These are phyloP conservation scores for Heloderma charlesbogerti DNA, from an alignment of 2,113 vertebrate genomes.

Conservation along the genomic window DNA sequence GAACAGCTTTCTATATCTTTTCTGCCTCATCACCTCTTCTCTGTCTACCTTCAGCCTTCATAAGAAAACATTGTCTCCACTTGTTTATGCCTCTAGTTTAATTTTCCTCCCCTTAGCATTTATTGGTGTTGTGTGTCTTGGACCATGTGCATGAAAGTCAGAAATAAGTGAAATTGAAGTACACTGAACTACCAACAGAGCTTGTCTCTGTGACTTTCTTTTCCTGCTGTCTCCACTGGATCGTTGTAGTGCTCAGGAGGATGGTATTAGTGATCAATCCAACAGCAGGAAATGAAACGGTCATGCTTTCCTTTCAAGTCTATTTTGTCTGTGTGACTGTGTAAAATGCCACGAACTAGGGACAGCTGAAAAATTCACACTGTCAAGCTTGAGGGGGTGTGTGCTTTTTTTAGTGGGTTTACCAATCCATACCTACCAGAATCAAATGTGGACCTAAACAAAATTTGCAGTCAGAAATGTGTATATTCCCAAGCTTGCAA, in stretches of 20 bases:
- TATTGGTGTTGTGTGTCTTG: conserved; percentile 62
- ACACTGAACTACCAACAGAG: conserved; percentile 34
- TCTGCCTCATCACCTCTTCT: conserved; percentile 48
- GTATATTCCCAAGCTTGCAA: no score
- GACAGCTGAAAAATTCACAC: no score
- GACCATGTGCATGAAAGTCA: conserved; percentile 41
- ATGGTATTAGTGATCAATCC: neutral
- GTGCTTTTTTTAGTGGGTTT: no score
- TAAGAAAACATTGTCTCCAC: conserved; percentile 55
- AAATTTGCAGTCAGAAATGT: no score
- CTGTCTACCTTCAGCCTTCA: conserved; percentile 58
- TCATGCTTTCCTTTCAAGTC: neutral
- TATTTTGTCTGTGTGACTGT: no score
- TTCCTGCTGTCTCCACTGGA: neutral
- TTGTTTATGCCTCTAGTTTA: conserved; percentile 45
- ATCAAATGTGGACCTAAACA: no score
- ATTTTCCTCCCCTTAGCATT: conserved; percentile 63
- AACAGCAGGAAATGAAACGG: neutral
- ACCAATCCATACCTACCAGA: no score
- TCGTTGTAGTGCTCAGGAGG: neutral
- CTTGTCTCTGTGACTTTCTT: conserved; percentile 51
- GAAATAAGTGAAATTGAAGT: conserved; percentile 54
- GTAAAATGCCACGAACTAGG: no score
- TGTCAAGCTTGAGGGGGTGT: no score
- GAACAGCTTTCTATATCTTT: conserved; percentile 46